A percentile compares a stretch with the other conserved stretches of the same genome.
Conservation (phyloP, 2,797 vertebrate genomes). For the Acanthornis magna region DNA sequence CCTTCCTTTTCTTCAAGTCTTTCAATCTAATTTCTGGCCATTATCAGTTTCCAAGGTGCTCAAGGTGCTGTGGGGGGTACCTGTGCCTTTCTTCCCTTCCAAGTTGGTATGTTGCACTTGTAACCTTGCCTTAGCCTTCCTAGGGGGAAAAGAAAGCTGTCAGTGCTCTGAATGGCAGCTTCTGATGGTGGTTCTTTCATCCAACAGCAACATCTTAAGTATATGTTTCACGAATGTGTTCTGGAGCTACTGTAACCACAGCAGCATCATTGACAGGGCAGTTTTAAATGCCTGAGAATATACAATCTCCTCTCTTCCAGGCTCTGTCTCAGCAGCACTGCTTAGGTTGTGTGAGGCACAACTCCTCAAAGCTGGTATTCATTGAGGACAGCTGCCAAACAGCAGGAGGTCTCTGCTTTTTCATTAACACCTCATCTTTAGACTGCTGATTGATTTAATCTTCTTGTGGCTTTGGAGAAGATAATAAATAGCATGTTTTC, state of each 20-base stretch:
- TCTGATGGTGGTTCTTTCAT: neutral
- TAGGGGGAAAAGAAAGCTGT: neutral
- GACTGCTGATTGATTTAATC: neutral
- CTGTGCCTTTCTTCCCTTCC: neutral
- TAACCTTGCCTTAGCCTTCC: neutral
- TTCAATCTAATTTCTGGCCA: neutral
- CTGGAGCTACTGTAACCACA: neutral
- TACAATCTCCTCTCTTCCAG: neutral
- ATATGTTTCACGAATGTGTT: neutral
- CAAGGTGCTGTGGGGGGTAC: neutral
- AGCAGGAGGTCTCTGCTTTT: neutral
- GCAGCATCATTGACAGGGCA: neutral
- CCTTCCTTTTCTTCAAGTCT: neutral
- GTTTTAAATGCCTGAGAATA: neutral
- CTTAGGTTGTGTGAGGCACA: neutral
- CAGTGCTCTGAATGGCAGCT: neutral
- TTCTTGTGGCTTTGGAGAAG: constrained; percentile 7
- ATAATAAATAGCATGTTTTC: neutral
- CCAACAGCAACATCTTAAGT: neutral
- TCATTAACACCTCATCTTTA: neutral
- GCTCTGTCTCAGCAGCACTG: neutral
- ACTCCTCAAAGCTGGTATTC: neutral
- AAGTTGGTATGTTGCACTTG: neutral
- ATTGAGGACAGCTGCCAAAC: neutral
- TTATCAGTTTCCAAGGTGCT: neutral